These are phyloP conservation scores for Euzetes globulus DNA, from an alignment of 2,888 invertebrate genomes.

Conservation along the genomic window DNA sequence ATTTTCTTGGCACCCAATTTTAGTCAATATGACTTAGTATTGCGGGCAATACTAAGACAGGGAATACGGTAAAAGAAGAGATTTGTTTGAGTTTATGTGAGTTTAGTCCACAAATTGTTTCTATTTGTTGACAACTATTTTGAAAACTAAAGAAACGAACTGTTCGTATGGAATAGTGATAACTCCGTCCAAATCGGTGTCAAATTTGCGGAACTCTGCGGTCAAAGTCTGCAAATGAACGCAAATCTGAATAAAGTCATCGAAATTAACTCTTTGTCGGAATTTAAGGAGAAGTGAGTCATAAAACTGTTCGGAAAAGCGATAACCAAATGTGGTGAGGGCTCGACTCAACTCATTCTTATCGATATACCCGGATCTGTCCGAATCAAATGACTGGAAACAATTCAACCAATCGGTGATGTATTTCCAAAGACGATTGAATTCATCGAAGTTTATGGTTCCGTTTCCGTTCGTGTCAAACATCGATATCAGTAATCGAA, in stretches of 20 bases:
- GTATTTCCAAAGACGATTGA: slow-evolving; percentile 92
- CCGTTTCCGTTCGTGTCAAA: slow-evolving; percentile 84
- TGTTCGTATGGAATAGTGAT: slow-evolving; percentile 10
- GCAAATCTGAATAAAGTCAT: slow-evolving; percentile 96
- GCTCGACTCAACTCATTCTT: slow-evolving; percentile 79
- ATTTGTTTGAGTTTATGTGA: not conserved
- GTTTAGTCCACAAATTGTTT: not conserved
- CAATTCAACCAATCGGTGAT: slow-evolving; percentile 95
- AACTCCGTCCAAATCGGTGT: slow-evolving; percentile 9
- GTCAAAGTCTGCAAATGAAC: slow-evolving; percentile 73
- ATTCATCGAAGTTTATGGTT: slow-evolving; percentile 85
- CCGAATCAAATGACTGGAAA: slow-evolving; percentile 84
- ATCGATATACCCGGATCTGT: slow-evolving; percentile 76
- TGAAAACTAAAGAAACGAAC: slow-evolving; percentile 2
- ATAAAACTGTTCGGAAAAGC: slow-evolving; percentile 69
- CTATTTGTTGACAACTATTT: not conserved
- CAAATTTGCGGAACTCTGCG: not conserved
- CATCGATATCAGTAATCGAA: slow-evolving; percentile 54
- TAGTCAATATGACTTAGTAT: no score
- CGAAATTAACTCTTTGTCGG: slow-evolving; percentile 86
- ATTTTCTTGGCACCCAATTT: no score
- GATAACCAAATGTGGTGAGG: slow-evolving; percentile 70
- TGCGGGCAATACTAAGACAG: no score
- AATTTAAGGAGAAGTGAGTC: slow-evolving; percentile 78
- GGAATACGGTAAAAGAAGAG: no score